Conservation (phyloP, 1,140 invertebrate species). For the Pentalonia nigronervosa region DNA sequence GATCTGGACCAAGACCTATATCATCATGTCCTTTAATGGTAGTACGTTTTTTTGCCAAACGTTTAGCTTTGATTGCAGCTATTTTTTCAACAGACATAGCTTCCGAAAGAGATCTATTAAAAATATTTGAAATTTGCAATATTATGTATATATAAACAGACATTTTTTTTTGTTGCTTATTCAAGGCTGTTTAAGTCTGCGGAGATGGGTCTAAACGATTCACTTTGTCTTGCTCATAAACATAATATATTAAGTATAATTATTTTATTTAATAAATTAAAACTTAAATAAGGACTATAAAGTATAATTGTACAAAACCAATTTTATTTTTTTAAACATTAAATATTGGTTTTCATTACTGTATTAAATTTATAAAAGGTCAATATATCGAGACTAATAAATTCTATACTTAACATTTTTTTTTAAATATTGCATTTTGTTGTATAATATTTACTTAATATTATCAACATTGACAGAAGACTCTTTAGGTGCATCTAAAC, state of each 20-base stretch:
- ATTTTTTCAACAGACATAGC: conserved; percentile 98
- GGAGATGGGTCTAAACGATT: no score
- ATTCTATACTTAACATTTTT: no score
- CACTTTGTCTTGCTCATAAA: neutral
- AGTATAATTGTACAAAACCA: neutral
- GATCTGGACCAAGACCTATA: conserved; percentile 80
- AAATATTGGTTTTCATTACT: no score
- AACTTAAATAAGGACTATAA: neutral
- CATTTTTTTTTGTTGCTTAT: neutral
- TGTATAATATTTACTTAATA: conserved; percentile 71
- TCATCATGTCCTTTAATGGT: conserved; percentile 96
- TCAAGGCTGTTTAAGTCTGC: no score
- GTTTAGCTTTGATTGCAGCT: conserved; percentile 96
- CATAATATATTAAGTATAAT: neutral
- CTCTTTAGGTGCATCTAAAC: conserved; percentile 93
- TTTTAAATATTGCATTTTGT: neutral
- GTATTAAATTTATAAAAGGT: no score
- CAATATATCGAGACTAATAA: no score
- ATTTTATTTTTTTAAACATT: neutral
- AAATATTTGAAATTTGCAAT: conserved; percentile 27
- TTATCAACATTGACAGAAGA: conserved; percentile 90
- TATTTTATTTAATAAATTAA: neutral
- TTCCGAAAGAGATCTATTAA: conserved; percentile 83
- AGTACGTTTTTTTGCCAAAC: conserved; percentile 93
- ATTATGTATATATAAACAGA: neutral